phyloP scores from a whole-genome alignment of 2,888 invertebrate species.

The Trypoxylon attenuatum region DNA sequence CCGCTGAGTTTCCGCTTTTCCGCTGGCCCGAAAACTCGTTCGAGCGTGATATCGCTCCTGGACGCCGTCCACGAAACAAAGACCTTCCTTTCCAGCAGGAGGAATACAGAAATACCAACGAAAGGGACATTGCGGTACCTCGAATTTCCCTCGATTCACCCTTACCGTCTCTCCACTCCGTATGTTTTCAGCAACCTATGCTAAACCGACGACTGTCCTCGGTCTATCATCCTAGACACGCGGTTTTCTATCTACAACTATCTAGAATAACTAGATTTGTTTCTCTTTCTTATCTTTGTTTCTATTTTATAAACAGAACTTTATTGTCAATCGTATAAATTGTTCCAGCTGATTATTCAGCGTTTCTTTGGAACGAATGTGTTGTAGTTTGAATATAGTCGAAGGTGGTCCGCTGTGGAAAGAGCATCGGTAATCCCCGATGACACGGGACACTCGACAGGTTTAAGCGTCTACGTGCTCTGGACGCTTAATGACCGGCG shows the following conservation, averaged over 20 bases:
- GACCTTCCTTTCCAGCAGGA: slow-evolving; percentile 14
- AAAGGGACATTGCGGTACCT: neutral
- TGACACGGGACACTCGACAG: neutral
- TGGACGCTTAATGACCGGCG: slow-evolving; percentile 1
- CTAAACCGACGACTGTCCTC: neutral
- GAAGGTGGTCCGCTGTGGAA: neutral
- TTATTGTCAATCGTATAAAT: too few species aligned
- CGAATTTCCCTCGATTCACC: neutral
- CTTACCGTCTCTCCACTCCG: neutral
- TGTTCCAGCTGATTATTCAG: too few species aligned
- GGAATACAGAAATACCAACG: too few species aligned
- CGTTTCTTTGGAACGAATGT: too few species aligned
- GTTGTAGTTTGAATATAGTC: too few species aligned
- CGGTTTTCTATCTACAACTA: too few species aligned
- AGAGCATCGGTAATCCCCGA: neutral
- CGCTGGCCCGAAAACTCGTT: slow-evolving; percentile 33
- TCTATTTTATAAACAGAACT: too few species aligned
- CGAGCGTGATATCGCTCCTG: slow-evolving; percentile 42
- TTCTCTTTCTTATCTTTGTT: too few species aligned
- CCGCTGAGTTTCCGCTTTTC: slow-evolving; percentile 15
- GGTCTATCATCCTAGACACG: neutral
- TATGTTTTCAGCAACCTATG: neutral
- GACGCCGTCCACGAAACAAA: slow-evolving; percentile 39
- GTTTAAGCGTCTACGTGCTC: neutral
- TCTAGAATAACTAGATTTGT: too few species aligned